These are phyloP conservation scores for Megalopta genalis DNA, from an alignment of 1,140 invertebrate genomes.

Conservation along the genomic window DNA sequence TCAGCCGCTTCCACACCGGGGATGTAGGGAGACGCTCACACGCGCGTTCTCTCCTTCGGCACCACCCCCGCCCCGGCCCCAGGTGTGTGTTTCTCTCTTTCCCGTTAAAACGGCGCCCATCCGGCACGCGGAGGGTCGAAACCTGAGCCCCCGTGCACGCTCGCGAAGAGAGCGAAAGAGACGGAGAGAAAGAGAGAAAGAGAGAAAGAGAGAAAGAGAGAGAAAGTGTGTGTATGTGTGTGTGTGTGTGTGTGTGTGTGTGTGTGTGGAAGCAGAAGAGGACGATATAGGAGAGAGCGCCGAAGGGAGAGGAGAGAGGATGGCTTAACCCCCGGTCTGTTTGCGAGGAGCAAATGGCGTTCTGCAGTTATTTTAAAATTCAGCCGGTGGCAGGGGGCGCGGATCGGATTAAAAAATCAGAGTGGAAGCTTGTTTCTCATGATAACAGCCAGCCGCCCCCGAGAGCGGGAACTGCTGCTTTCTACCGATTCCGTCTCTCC, in stretches of 20 bases:
- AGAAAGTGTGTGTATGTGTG: too few species aligned
- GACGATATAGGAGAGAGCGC: conserved; percentile 43
- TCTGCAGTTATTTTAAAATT: conserved; percentile 81
- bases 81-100: background rate
- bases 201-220: background rate
- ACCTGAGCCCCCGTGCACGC: conserved; percentile 8
- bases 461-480: conserved; percentile 77
- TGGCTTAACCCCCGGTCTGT: conserved; percentile 76
- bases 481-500: conserved; percentile 69
- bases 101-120: background rate
- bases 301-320: conserved; percentile 16
- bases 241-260: too few species aligned
- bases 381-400: conserved; percentile 68
- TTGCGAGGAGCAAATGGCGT: conserved; percentile 80
- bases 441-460: conserved; percentile 78
- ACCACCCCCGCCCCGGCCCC: background rate
- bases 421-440: conserved; percentile 81
- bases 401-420: conserved; percentile 81
- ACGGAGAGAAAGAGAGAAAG: background rate
- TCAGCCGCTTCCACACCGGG: conserved; percentile 49
- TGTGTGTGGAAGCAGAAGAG: conserved; percentile 16
- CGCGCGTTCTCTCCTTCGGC: conserved; percentile 33
- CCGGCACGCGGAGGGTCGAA: conserved; percentile 24
- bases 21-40: background rate
- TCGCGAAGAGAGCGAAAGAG: conserved; percentile 52